Evolutionary conservation across 2,113 vertebrate species (phyloP), one percentile per base, ranked within the genome.

Genomic region (Epinephelus lanceolatus): DNA sequence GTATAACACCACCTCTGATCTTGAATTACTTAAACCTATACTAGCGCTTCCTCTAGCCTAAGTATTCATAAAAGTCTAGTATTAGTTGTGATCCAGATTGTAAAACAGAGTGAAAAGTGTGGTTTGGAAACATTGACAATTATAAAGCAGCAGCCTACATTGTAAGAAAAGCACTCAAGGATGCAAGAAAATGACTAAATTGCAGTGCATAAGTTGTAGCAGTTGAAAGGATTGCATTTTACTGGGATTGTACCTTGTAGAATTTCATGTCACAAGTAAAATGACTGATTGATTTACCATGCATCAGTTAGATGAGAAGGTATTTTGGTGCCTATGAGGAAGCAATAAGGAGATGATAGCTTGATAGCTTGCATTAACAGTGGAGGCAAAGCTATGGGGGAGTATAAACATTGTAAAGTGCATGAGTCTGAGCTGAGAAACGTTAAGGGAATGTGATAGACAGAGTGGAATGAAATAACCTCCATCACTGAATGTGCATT

Each of bases 311-410:
- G 27, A 73, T 65, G 23, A 85, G 40, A 73, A 59, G 77, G 25
- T n/a, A 37, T 62, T 57, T 33, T 21, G 1, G 65, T 45, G 15
- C 68, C 81, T 69, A 61, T n/a, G 33, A 69, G 76, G 49, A 51
- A 33, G 80, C 42, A 59, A 76, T 67, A 55, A 75, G 67, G 11
- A 83, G 55, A 78, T 47, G 57, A 42, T 79, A 81, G 81, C 55
- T 69, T 84, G 71, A 81, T 75, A 76, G 80, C 49, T 73, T 66
- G 71, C 71, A 82, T 90, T 84, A 86, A 84, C 71, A 77, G 88
- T 75, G 25, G 55, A 65, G 40, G 49, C 33, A 37, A 73, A 81
- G 37, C 59, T 65, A 67, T 59, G 57, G 47, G 71, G 65, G 81
- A 80, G 69, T 63, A 7, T 63, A 52, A 70, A 76, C 67, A 71